Evolutionary conservation across 2,888 invertebrate species (phyloP).

Genomic region (Mimachlamys varia): DNA sequence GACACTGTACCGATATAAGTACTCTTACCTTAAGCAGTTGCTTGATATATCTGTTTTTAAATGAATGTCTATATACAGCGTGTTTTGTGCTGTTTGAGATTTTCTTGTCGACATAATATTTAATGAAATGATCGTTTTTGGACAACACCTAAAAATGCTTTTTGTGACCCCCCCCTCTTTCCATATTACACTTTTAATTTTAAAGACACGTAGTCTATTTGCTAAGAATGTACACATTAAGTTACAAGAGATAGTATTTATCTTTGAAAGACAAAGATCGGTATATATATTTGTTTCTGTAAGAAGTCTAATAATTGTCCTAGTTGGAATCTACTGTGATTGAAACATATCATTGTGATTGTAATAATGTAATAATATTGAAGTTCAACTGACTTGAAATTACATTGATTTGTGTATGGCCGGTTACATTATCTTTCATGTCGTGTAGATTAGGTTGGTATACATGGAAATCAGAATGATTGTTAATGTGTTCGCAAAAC

Average conservation of each 20-base stretch:
- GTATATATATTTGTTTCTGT: no score
- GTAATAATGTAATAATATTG: no score
- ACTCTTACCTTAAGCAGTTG: not conserved
- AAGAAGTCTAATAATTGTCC: no score
- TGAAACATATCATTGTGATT: no score
- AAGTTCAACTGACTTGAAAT: no score
- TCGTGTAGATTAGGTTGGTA: no score
- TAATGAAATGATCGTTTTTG: not conserved
- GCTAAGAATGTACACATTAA: not conserved
- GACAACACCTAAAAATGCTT: conserved; percentile 28
- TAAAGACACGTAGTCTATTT: not conserved
- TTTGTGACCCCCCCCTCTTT: not conserved
- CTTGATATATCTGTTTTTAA: not conserved
- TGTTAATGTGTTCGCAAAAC: no score
- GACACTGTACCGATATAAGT: not conserved
- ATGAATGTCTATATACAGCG: not conserved
- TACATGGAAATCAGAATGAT: no score
- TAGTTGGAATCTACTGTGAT: no score
- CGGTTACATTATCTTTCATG: no score
- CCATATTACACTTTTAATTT: not conserved
- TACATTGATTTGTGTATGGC: no score
- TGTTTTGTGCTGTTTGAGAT: not conserved
- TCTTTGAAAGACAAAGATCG: not conserved
- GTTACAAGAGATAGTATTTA: not conserved
- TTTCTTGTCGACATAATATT: not conserved